A percentile compares a stretch with the other conserved stretches of the same genome.
phyloP scores from a whole-genome alignment of 2,113 vertebrate species.

The Serinus canaria region DNA sequence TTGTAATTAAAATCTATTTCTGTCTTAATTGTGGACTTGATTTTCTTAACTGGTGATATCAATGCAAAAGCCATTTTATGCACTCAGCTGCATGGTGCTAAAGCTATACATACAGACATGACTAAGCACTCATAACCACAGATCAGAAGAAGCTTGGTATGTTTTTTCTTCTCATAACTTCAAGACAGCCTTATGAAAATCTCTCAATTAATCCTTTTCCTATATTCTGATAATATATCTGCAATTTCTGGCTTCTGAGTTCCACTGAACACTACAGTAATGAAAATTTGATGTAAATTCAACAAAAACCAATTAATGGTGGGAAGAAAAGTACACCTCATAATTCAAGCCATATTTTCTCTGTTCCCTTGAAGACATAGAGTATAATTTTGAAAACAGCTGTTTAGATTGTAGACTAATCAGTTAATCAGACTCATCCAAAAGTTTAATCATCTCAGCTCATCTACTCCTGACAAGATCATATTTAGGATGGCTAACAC shows the following conservation, averaged over 20 bases:
- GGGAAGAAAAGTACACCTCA: not conserved
- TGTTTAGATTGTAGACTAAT: not conserved
- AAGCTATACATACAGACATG: not conserved
- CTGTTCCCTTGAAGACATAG: not conserved
- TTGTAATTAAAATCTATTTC: conserved; percentile 58
- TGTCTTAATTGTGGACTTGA: conserved; percentile 25
- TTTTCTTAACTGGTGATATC: conserved; percentile 28
- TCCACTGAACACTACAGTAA: not conserved
- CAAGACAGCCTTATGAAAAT: not conserved
- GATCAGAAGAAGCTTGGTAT: not conserved
- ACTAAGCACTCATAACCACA: not conserved
- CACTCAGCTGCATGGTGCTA: not conserved
- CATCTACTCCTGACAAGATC: not conserved
- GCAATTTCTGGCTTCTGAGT: not conserved
- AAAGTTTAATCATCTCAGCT: not conserved
- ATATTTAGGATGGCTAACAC: not conserved
- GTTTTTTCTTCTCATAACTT: not conserved
- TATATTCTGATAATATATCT: not conserved
- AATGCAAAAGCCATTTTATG: conserved; percentile 11
- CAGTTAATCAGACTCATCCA: not conserved
- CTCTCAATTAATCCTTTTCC: not conserved
- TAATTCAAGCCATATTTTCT: not conserved
- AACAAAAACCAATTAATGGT: not conserved
- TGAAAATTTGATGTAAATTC: not conserved
- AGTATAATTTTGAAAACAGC: not conserved